Evolutionary conservation across 1,140 invertebrate species (phyloP).

Genomic region (Ctenoplectra terminalis): DNA sequence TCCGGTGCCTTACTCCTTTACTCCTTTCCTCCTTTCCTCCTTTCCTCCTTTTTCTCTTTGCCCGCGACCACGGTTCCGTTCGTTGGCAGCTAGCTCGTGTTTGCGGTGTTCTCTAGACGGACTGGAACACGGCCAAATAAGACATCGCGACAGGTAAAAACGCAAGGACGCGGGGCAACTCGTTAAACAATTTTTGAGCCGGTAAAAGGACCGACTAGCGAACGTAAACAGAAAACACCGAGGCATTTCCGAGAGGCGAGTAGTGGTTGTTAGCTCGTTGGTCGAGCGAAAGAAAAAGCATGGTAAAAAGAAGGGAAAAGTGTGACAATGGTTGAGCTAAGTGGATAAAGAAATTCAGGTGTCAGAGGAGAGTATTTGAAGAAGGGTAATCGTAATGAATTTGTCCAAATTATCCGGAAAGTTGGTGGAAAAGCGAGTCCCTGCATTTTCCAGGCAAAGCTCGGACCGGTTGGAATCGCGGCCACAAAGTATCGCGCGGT

Average conservation of each 20-base stretch:
- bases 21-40: too few relatives aligned
- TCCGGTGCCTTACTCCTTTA: too few relatives aligned
- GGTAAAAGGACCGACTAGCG: too few relatives aligned
- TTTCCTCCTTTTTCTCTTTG: too few relatives aligned
- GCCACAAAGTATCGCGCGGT: not conserved
- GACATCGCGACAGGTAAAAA: not conserved
- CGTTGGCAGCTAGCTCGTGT: not conserved
- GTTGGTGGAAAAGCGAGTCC: not conserved
- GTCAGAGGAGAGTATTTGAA: conserved; percentile 18
- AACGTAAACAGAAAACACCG: too few relatives aligned
- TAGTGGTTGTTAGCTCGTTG: too few relatives aligned
- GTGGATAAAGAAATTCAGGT: not conserved
- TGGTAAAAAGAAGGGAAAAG: not conserved
- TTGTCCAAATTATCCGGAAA: conserved; percentile 10
- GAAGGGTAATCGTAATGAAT: conserved; percentile 47
- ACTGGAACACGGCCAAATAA: not conserved
- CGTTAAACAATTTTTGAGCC: too few relatives aligned
- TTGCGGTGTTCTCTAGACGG: not conserved
- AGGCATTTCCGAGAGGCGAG: too few relatives aligned
- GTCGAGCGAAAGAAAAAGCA: not conserved
- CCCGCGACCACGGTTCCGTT: too few relatives aligned
- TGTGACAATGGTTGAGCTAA: not conserved
- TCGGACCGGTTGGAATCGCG: not conserved
- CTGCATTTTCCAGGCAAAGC: not conserved
- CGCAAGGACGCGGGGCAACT: too few relatives aligned